Evolutionary conservation across 2,888 invertebrate genomes (phyloP), one percentile per base, ranked within the genome.

Genomic region (Mycogona germanica): DNA sequence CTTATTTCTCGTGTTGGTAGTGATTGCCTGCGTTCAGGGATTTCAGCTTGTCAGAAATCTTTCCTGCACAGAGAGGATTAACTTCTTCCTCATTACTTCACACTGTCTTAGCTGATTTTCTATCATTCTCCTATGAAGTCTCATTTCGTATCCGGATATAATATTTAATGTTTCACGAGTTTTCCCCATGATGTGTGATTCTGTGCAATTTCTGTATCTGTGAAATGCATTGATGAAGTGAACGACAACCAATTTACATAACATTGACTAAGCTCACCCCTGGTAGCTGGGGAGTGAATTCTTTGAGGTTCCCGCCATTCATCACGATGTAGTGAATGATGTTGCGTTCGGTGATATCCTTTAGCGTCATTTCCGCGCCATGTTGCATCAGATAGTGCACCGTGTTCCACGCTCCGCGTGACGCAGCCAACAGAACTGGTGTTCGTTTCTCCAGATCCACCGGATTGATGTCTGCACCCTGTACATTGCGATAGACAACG

Each of bases 311-410:
- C 0, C 86, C 86, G 0, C 89, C 87, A 62, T 85, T 86, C 76
- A 86, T 84, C 9, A 91, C 87, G 3, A 88, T 82, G 26, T 87
- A 76, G 68, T 91, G 91, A 0, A 92, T 72, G 3, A 89, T 81
- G 67, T 91, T 91, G 32, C 89, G 75, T 14, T 78, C 77, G 61
- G 84, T 81, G 4, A 80, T 78, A 67, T 91, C 91, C 65, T 83
- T 86, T 12, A 84, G 73, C 56, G 77, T 76, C 25, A 87, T 81
- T 64, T 86, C 80, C 1, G 88, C 87, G 0, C 84, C 84, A 5
- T 82, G 72, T 6, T 78, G 73, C 52, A 88, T 79, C 64, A 89
- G 72, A 5, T 75, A 71, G 58, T 81, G 77, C 2, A 89, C 86
- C 0, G 87, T 85, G 55, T 80, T 77, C 87, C 87, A 88, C 1